Evolutionary conservation across 1,140 invertebrate species (phyloP).

Genomic region (Tribolium madens): DNA sequence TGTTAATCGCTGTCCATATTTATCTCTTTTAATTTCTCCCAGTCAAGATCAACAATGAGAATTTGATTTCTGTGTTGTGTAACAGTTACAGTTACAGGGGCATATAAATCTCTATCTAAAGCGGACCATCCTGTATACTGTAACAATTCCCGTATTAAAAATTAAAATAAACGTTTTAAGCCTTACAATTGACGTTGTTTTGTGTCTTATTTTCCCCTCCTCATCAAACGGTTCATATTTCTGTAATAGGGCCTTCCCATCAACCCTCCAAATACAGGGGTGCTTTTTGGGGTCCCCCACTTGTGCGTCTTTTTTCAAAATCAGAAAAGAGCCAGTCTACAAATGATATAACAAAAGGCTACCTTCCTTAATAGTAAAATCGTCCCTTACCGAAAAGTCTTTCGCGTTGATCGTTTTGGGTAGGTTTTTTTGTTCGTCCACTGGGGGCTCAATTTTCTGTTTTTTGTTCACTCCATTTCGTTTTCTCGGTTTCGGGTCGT

Average conservation of each 20-base stretch:
- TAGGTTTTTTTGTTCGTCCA: not conserved
- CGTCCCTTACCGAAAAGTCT: conserved; percentile 53
- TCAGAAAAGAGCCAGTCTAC: conserved; percentile 63
- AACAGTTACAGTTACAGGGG: conserved; percentile 59
- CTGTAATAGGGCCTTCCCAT: conserved; percentile 82
- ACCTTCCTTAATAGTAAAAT: not conserved
- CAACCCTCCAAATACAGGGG: conserved; percentile 79
- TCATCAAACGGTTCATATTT: conserved; percentile 81
- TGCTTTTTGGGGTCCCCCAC: conserved; percentile 59
- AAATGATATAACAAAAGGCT: conserved; percentile 46
- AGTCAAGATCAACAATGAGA: conserved; percentile 59
- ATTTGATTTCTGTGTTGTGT: conserved; percentile 55
- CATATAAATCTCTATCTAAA: conserved; percentile 62
- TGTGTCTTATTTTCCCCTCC: conserved; percentile 77
- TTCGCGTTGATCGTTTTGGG: conserved; percentile 55
- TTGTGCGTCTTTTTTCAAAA: conserved; percentile 63
- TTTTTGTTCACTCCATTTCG: conserved; percentile 42
- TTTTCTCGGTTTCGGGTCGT: conserved; percentile 43
- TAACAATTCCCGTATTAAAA: not conserved
- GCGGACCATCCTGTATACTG: conserved; percentile 64
- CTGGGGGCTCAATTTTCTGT: conserved; percentile 6
- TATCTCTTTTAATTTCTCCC: conserved; percentile 59
- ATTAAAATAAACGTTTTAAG: conserved; percentile 14
- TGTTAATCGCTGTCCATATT: conserved; percentile 59
- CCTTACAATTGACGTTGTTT: conserved; percentile 81